These are phyloP conservation scores for Callipepla squamata DNA, from an alignment of 2,113 vertebrate genomes.

Conservation along the genomic window DNA sequence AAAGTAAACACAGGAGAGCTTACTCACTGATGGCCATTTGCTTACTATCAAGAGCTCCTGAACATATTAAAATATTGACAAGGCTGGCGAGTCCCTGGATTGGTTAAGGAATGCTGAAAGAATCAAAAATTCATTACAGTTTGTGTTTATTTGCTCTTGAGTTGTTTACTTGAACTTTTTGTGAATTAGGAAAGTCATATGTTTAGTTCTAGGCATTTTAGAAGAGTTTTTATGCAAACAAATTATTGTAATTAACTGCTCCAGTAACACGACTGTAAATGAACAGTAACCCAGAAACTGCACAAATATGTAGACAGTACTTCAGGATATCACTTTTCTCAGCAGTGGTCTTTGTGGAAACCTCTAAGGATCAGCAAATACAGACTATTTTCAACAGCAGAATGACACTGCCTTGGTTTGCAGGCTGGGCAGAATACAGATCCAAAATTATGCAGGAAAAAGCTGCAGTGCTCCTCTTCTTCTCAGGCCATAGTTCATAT, in stretches of 20 bases:
- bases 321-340: not conserved
- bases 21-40: not conserved
- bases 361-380: not conserved
- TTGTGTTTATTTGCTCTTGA: conserved; percentile 9
- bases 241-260: conserved; percentile 44
- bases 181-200: not conserved
- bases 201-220: not conserved
- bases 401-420: not conserved
- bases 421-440: not conserved
- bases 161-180: conserved; percentile 24
- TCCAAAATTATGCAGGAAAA: not conserved
- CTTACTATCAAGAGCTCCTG: conserved; percentile 14
- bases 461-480: not conserved
- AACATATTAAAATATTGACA: conserved; percentile 53
- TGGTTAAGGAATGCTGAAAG: not conserved
- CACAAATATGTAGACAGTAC: not conserved
- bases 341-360: not conserved
- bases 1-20: conserved; percentile 30
- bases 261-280: not conserved
- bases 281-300: not conserved
- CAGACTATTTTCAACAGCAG: not conserved
- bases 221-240: conserved; percentile 18
- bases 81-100: not conserved
- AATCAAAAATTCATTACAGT: conserved; percentile 17
- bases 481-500: not conserved